Evolutionary conservation across 2,113 vertebrate species (phyloP).

Genomic region (Indicator indicator): DNA sequence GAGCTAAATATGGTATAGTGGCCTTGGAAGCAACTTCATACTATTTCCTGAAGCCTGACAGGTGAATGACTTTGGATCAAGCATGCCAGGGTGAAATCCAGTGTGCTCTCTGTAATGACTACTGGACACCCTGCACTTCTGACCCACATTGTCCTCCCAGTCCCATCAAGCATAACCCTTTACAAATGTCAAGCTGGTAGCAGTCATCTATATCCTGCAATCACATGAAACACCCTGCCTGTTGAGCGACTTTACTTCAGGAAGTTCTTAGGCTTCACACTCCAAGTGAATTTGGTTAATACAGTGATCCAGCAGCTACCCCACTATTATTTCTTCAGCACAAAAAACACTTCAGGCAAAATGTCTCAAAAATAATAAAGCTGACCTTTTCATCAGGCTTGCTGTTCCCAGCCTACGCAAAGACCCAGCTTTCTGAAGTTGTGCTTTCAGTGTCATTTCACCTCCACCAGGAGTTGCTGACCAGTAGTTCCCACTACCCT

Average conservation of each 20-base stretch:
- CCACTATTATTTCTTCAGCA: background rate
- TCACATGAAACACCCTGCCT: background rate
- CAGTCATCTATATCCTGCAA: background rate
- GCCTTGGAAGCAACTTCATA: background rate
- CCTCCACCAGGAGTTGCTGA: background rate
- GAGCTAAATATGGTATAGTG: background rate
- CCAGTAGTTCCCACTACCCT: background rate
- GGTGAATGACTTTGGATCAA: background rate
- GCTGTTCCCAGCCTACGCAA: background rate
- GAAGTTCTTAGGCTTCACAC: background rate
- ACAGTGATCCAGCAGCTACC: background rate
- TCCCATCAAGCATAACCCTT: background rate
- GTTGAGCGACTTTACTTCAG: background rate
- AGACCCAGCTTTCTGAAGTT: background rate
- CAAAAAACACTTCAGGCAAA: background rate
- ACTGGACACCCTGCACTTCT: background rate
- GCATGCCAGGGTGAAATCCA: background rate
- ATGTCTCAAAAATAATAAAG: background rate
- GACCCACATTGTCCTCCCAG: background rate
- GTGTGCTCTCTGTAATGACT: rapidly evolving
- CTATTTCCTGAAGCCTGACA: background rate
- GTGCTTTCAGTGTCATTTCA: background rate
- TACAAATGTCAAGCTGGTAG: background rate
- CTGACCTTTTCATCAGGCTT: background rate
- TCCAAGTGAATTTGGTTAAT: background rate